phyloP scores from a whole-genome alignment of 2,113 vertebrate species.

The Rhipidura dahli region DNA sequence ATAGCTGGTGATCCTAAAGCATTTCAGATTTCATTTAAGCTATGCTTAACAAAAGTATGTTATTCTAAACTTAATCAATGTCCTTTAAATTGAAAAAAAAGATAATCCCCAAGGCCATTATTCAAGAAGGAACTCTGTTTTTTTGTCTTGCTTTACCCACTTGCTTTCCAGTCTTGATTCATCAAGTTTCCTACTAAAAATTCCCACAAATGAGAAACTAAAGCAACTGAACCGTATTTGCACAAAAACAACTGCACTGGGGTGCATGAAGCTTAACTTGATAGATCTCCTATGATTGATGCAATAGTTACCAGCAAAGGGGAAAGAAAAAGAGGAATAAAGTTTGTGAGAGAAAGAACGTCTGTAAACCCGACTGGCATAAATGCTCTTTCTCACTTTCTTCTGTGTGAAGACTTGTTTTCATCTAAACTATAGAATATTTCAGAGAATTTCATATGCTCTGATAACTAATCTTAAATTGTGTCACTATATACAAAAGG shows the following conservation, averaged over 20 bases:
- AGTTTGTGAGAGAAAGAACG: neutral
- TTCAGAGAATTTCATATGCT: slow-evolving; percentile 45
- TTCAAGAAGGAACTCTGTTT: neutral
- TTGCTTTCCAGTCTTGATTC: slow-evolving; percentile 5
- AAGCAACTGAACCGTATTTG: slow-evolving; percentile 20
- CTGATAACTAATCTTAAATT: slow-evolving; percentile 58
- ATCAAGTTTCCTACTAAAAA: neutral
- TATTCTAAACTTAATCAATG: neutral
- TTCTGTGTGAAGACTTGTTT: slow-evolving; percentile 21
- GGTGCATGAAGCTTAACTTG: neutral
- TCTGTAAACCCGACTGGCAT: slow-evolving; percentile 4
- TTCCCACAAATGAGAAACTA: slow-evolving; percentile 12
- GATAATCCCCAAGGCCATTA: neutral
- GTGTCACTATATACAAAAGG: slow-evolving; percentile 40
- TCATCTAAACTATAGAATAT: slow-evolving; percentile 30
- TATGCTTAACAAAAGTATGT: neutral
- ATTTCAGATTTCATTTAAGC: neutral
- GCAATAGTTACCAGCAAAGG: slow-evolving; percentile 1
- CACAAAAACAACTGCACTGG: slow-evolving; percentile 37
- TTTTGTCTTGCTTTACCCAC: neutral
- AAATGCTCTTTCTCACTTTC: slow-evolving; percentile 35
- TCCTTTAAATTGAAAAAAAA: neutral
- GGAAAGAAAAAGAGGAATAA: neutral
- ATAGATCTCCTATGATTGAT: neutral
- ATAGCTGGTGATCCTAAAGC: neutral